Evolutionary conservation across 2,113 vertebrate genomes (phyloP).

Genomic region (Osmerus eperlanus): DNA sequence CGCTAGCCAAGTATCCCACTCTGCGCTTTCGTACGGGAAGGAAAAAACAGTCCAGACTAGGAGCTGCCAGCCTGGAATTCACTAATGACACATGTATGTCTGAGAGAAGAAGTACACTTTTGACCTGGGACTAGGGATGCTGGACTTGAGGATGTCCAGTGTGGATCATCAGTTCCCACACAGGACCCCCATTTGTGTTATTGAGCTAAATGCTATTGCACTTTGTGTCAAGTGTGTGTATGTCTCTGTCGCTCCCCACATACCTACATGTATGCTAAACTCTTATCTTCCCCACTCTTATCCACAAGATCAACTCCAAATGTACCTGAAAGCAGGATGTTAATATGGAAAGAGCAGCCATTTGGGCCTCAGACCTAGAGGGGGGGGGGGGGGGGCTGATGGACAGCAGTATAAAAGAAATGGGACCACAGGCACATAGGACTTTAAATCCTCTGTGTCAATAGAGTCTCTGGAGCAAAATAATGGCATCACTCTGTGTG

Average conservation of each 20-base stretch:
- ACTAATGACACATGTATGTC: slow-evolving; percentile 73
- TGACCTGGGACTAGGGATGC: too few relatives aligned
- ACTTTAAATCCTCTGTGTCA: slow-evolving; percentile 79
- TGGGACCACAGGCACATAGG: slow-evolving; percentile 67
- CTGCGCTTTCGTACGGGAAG: slow-evolving; percentile 57
- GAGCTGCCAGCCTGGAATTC: slow-evolving; percentile 72
- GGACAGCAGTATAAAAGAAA: slow-evolving; percentile 75
- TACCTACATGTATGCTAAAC: too few relatives aligned
- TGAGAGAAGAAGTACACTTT: slow-evolving; percentile 68
- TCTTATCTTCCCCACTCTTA: slow-evolving; percentile 1
- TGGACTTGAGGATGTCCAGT: neutral
- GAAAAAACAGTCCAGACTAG: slow-evolving; percentile 68
- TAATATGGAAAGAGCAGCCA: slow-evolving; percentile 37
- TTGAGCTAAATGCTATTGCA: too few relatives aligned
- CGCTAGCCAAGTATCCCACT: slow-evolving; percentile 41
- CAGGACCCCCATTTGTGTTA: too few relatives aligned
- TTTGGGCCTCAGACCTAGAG: slow-evolving; percentile 43
- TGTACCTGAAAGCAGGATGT: slow-evolving; percentile 39
- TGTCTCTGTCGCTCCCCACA: neutral
- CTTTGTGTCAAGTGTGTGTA: neutral
- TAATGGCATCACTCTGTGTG: slow-evolving; percentile 83
- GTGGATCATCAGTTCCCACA: neutral
- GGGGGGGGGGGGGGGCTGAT: slow-evolving; percentile 45
- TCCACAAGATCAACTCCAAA: slow-evolving; percentile 9
- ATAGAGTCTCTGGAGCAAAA: slow-evolving; percentile 83